These are phyloP conservation scores for Heliothis peltigera DNA, from an alignment of 2,888 invertebrate species.

Conservation along the genomic window DNA sequence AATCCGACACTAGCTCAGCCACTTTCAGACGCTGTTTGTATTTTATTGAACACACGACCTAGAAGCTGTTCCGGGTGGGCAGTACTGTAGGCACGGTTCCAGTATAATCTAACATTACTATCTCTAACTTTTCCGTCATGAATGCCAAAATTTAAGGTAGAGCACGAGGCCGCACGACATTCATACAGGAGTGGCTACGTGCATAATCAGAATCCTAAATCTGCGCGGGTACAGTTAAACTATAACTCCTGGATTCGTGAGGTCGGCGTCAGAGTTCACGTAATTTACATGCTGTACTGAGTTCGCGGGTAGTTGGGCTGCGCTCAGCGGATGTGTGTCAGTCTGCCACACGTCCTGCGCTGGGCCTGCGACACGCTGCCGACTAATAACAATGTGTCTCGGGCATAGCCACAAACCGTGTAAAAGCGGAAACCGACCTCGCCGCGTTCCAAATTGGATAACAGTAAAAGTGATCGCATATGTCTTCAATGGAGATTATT, in stretches of 20 bases:
- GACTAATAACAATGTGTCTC: slow-evolving; percentile 82
- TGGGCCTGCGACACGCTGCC: slow-evolving; percentile 80
- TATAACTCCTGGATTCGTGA: slow-evolving; percentile 57
- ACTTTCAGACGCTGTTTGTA: slow-evolving; percentile 32
- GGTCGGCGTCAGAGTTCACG: slow-evolving; percentile 41
- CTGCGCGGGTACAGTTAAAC: slow-evolving; percentile 52
- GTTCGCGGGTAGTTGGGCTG: slow-evolving; percentile 20
- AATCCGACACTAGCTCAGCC: slow-evolving; percentile 26
- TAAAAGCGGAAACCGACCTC: slow-evolving; percentile 88
- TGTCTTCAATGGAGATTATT: slow-evolving; percentile 82
- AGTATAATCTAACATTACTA: slow-evolving; percentile 5
- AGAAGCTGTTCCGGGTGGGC: slow-evolving; percentile 8
- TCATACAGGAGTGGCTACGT: slow-evolving; percentile 51
- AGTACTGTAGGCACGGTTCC: neutral
- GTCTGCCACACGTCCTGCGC: slow-evolving; percentile 78
- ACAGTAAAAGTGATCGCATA: slow-evolving; percentile 89
- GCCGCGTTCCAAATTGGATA: slow-evolving; percentile 88
- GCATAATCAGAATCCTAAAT: slow-evolving; percentile 56
- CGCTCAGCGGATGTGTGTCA: slow-evolving; percentile 78
- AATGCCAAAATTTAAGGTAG: slow-evolving; percentile 34
- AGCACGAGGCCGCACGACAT: slow-evolving; percentile 13
- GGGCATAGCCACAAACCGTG: slow-evolving; percentile 84
- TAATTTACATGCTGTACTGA: slow-evolving; percentile 52
- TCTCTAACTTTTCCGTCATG: slow-evolving; percentile 20
- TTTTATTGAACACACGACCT: slow-evolving; percentile 28